Evolutionary conservation across 2,888 invertebrate genomes (phyloP).

Genomic region (Zootermopsis nevadensis): DNA sequence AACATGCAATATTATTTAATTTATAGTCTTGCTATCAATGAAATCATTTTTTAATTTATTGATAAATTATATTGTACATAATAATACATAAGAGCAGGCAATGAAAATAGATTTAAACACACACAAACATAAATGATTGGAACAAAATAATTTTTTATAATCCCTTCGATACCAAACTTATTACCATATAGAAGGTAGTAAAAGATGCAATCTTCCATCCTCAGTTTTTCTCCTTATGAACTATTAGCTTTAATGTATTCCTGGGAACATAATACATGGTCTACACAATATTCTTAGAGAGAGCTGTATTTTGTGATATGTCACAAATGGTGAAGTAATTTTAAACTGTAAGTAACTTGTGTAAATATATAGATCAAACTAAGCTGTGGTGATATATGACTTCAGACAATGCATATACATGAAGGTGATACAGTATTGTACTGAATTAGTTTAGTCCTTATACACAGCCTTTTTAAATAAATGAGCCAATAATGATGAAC

Average conservation of each 20-base stretch:
- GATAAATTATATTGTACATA: conserved; percentile 42
- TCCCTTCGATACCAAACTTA: not conserved
- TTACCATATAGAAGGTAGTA: conserved; percentile 16
- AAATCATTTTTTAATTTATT: conserved; percentile 41
- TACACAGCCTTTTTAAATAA: not conserved
- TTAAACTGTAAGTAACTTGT: not conserved
- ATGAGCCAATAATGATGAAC: not conserved
- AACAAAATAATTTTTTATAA: conserved; percentile 26
- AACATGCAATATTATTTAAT: too few relatives aligned
- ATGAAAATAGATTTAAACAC: conserved; percentile 33
- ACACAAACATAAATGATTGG: conserved; percentile 31
- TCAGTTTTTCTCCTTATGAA: conserved; percentile 6
- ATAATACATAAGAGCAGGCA: conserved; percentile 27
- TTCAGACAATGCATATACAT: not conserved
- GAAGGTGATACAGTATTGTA: conserved; percentile 2
- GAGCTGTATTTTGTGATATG: conserved; percentile 11
- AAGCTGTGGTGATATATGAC: not conserved
- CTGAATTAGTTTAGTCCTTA: not conserved
- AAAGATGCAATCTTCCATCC: not conserved
- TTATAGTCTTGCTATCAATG: too few relatives aligned
- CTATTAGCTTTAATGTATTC: not conserved
- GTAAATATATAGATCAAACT: not conserved
- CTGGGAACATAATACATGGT: not conserved
- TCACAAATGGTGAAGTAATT: not conserved
- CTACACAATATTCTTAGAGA: conserved; percentile 16